A percentile compares a stretch with the other conserved stretches of the same genome.
Conservation (phyloP, 1,140 invertebrate genomes). For the Fopius arisanus region DNA sequence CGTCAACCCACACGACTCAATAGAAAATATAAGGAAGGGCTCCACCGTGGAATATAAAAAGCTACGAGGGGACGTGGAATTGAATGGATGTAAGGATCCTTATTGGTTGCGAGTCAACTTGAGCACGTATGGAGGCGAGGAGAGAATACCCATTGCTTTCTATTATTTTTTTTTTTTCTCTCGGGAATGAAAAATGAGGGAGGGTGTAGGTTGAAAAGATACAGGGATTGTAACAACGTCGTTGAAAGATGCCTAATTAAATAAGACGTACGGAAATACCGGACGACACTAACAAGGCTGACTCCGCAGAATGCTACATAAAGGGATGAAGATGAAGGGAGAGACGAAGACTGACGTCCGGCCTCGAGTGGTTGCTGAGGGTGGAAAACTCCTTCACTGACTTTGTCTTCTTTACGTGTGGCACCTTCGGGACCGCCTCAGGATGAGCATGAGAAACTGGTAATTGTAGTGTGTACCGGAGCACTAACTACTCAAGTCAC, state of each 20-base stretch:
- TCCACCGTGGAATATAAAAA: not conserved
- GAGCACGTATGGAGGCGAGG: constrained; percentile 53
- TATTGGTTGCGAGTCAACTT: constrained; percentile 56
- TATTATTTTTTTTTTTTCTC: constrained; percentile 32
- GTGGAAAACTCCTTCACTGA: constrained; percentile 15
- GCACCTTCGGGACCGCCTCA: constrained; percentile 19
- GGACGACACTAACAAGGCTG: constrained; percentile 53
- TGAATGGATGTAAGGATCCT: constrained; percentile 43
- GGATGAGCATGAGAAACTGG: constrained; percentile 46
- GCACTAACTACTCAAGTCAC: not conserved
- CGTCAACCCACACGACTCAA: constrained; percentile 6
- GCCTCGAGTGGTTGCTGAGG: constrained; percentile 45
- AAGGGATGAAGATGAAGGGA: constrained; percentile 40
- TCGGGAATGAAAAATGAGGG: constrained; percentile 35
- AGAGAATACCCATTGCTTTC: constrained; percentile 39
- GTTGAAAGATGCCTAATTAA: constrained; percentile 62
- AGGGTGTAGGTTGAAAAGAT: constrained; percentile 33
- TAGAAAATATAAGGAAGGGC: not conserved
- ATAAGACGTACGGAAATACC: constrained; percentile 58
- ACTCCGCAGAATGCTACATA: constrained; percentile 16
- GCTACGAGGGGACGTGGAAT: constrained; percentile 35
- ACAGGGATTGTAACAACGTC: constrained; percentile 54
- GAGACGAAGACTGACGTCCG: constrained; percentile 21
- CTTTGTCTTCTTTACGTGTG: constrained; percentile 13
- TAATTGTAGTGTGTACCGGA: constrained; percentile 56